Conservation (phyloP, 2,797 vertebrate genomes). For the Poeciliopsis infans region DNA sequence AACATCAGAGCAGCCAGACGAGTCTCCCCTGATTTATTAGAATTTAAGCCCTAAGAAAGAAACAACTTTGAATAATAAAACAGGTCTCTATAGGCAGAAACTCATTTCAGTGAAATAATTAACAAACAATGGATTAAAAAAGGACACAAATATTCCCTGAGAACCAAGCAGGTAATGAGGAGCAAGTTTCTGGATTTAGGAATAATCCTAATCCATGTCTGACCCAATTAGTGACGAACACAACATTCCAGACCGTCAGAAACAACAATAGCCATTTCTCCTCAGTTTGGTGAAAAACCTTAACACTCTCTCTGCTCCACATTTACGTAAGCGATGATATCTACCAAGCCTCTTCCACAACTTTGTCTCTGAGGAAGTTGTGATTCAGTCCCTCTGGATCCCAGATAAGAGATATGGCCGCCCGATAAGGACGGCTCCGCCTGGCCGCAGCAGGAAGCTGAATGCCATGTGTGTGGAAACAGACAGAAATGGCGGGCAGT, state of each 20-base stretch:
- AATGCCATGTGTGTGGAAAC: slow-evolving; percentile 19
- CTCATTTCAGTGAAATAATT: slow-evolving; percentile 2
- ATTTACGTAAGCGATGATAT: slow-evolving; percentile 47
- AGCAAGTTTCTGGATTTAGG: not conserved
- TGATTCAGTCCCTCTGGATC: slow-evolving; percentile 49
- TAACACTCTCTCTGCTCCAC: not conserved
- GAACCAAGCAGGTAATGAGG: not conserved
- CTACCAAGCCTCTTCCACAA: slow-evolving; percentile 39
- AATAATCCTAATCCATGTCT: not conserved
- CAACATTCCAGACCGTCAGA: slow-evolving; percentile 22
- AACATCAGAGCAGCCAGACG: not conserved
- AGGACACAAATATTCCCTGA: not conserved
- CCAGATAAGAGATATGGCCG: slow-evolving; percentile 61
- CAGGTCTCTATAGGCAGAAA: not conserved
- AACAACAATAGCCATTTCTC: slow-evolving; percentile 9
- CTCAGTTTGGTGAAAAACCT: not conserved
- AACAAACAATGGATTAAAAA: slow-evolving; percentile 3
- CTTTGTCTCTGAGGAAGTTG: slow-evolving; percentile 62
- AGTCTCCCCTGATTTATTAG: not conserved
- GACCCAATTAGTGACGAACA: slow-evolving; percentile 5
- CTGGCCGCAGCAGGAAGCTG: slow-evolving; percentile 54
- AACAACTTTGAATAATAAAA: not conserved
- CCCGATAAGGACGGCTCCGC: slow-evolving; percentile 41
- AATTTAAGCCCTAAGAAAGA: not conserved
- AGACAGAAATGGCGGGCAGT: slow-evolving; percentile 3